Percentiles rank a stretch among this genome's conserved stretches.
Evolutionary conservation across 2,113 vertebrate genomes (phyloP).

Genomic region (Coregonus clupeaformis): DNA sequence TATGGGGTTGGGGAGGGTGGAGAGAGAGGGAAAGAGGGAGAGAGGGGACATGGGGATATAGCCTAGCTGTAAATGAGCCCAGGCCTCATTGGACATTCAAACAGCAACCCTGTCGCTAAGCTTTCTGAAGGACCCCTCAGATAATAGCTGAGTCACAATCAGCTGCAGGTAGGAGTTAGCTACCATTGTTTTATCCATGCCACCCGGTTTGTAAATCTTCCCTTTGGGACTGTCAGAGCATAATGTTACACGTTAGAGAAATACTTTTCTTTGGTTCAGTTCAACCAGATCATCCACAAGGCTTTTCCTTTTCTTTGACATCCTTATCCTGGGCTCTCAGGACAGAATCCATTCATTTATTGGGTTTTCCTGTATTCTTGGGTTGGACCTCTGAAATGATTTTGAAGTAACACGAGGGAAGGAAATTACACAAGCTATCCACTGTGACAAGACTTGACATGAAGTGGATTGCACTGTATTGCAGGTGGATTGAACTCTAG

Average conservation of each 20-base stretch:
- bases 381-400: background rate
- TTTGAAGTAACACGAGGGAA: background rate
- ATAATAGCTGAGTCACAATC: constrained; percentile 66
- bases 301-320: constrained; percentile 41
- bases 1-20: constrained; percentile 22
- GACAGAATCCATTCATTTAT: constrained; percentile 27
- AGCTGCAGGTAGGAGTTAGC: constrained; percentile 59
- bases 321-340: constrained; percentile 47
- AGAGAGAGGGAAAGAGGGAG: constrained; percentile 7
- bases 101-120: constrained; percentile 28
- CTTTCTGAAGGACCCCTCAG: constrained; percentile 51
- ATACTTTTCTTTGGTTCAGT: constrained; percentile 40
- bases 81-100: constrained; percentile 49
- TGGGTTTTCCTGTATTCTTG: constrained; percentile 4
- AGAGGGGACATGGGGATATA: constrained; percentile 40
- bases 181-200: constrained; percentile 55
- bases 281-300: constrained; percentile 30
- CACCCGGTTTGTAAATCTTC: constrained; percentile 42
- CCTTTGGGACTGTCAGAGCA: constrained; percentile 38
- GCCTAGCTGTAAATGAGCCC: constrained; percentile 62
- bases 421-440: background rate
- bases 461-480: too few relatives aligned
- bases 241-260: constrained; percentile 31
- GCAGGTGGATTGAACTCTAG: too few relatives aligned
- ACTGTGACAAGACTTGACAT: too few relatives aligned